phyloP scores from a whole-genome alignment of 2,888 invertebrate species.

The Ischnus inquisitorius region DNA sequence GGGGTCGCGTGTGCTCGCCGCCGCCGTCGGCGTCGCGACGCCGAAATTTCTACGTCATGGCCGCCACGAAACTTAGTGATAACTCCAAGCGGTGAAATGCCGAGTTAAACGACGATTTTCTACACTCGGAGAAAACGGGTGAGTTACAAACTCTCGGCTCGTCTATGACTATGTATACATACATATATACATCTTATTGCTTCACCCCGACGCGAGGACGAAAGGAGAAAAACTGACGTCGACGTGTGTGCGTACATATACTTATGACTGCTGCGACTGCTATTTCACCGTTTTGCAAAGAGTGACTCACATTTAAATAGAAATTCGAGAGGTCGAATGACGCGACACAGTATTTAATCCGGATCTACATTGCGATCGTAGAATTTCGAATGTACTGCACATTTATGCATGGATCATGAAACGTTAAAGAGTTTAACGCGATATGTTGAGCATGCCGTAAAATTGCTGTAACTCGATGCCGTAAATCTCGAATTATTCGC shows the following conservation, averaged over 20 bases:
- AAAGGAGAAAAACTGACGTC: slow-evolving; percentile 7
- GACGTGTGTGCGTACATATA: not conserved
- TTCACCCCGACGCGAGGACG: slow-evolving; percentile 22
- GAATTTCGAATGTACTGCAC: not conserved
- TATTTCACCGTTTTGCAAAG: not conserved
- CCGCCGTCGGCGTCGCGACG: slow-evolving; percentile 83
- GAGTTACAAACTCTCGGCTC: slow-evolving; percentile 53
- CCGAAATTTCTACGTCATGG: slow-evolving; percentile 83
- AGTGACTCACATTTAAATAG: not conserved
- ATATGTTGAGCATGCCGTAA: not conserved
- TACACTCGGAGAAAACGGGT: slow-evolving; percentile 47
- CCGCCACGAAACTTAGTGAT: slow-evolving; percentile 75
- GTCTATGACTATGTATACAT: slow-evolving; percentile 22
- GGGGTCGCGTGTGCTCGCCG: slow-evolving; percentile 76
- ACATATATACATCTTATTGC: slow-evolving; percentile 16
- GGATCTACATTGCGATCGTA: slow-evolving; percentile 1
- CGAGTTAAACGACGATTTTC: slow-evolving; percentile 48
- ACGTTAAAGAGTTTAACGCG: not conserved
- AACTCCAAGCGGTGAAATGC: slow-evolving; percentile 50
- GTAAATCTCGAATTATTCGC: not conserved
- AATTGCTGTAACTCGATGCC: not conserved
- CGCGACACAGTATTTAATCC: not conserved
- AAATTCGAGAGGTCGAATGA: not conserved
- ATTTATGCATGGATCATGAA: not conserved
- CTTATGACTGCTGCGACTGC: not conserved